Base-by-base conservation (phyloP, 2,113 vertebrate species). In the Cyanoderma ruficeps region DNA sequence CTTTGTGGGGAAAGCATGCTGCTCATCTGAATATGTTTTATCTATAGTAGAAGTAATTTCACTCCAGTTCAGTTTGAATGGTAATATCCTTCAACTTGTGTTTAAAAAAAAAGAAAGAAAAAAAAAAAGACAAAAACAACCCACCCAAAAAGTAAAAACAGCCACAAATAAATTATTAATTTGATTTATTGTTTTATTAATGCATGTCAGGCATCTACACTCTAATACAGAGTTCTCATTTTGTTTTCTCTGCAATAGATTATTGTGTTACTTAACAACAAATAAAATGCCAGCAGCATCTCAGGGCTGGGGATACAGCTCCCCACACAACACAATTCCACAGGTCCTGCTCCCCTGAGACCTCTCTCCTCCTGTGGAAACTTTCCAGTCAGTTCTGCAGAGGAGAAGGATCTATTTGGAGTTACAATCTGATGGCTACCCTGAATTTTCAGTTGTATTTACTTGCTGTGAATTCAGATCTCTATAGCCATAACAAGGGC, bases 131-230 rank as follows among this genome's bases (percentile, higher is more conserved):
- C 41, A 90, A 65, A 59, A 59, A 5, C 39, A 94, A 85, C 35
- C 57, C 85, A 90, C 84, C 67, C 77, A 93, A 98, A 97, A 97
- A 92, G 94, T 94, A 95, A 96, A 96, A 92, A 2, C 37, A 77
- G 71, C 53, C 74, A 74, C 7, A 12, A 53, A 94, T 98, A 96
- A 98, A 98, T 97, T 97, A 97, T 97, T 98, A 63, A 97, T 97
- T 94, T 95, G 65, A 88, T 96, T 97, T 97, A 97, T 95, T 97
- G 96, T 97, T 97, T 98, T 98, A 97, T 97, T 98, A 97, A 98
- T 96, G 91, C 85, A 77, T 94, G 72, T 67, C 77, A 96, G 93
- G 49, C 84, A 97, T 97, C 96, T 95, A 89, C 71, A 89, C 89
- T 90, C 91, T 57, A 75, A 86, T 80, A 86, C 72, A 90, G 79